Conservation (phyloP, 2,888 invertebrate species). For the Ennomos quercinarius region DNA sequence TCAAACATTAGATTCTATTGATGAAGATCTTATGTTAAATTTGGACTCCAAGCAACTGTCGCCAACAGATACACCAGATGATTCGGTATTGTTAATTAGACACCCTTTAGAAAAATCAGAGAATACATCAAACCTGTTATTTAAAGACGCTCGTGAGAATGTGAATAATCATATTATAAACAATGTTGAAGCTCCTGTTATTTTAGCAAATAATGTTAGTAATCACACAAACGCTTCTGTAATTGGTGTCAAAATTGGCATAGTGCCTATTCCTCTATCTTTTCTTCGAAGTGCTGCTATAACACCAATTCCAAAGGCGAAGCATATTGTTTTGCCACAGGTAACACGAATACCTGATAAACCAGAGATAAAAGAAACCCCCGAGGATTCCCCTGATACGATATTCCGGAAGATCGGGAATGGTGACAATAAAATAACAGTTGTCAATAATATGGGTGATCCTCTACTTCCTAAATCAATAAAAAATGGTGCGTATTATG, state of each 20-base stretch:
- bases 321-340: neutral
- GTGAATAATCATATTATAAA: neutral
- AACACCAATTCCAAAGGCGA: neutral
- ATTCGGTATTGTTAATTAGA: neutral
- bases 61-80: no score
- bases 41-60: neutral
- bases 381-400: no score
- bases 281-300: neutral
- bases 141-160: neutral
- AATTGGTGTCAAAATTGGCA: neutral
- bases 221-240: neutral
- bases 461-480: no score
- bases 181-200: neutral
- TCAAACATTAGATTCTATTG: neutral
- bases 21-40: neutral
- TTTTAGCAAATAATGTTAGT: neutral
- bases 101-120: neutral
- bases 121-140: no score
- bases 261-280: neutral
- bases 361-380: no score
- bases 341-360: no score
- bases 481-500: no score
- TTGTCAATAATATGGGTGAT: no score
- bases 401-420: no score
- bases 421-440: no score